Conservation (phyloP, 1,140 invertebrate species). For the Cyclargus thomasi region DNA sequence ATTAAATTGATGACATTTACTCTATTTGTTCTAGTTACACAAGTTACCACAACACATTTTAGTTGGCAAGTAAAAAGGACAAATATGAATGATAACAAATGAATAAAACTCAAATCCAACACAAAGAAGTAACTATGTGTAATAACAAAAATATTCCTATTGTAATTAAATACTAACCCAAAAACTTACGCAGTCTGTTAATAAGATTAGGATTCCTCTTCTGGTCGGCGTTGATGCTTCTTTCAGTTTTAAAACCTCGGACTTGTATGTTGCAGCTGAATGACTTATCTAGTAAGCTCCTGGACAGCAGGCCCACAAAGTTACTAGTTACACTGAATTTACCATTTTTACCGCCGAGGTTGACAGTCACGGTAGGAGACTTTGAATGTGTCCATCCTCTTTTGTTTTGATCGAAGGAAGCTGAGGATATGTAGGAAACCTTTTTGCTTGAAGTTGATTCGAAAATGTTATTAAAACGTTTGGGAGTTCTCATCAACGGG, state of each 20-base stretch:
- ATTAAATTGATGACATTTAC: too few relatives aligned
- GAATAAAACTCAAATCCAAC: neutral
- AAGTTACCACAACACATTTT: too few relatives aligned
- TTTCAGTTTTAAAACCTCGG: constrained; percentile 85
- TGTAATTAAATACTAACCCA: constrained; percentile 61
- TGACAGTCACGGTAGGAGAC: constrained; percentile 44
- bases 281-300: constrained; percentile 38
- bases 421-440: constrained; percentile 59
- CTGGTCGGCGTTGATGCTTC: constrained; percentile 80
- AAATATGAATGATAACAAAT: too few relatives aligned
- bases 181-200: constrained; percentile 76
- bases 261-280: constrained; percentile 75
- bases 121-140: neutral
- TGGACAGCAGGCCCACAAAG: constrained; percentile 47
- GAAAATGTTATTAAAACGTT: constrained; percentile 25
- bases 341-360: constrained; percentile 36
- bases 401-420: constrained; percentile 63
- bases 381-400: constrained; percentile 45
- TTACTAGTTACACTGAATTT: constrained; percentile 55
- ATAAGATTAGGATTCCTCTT: constrained; percentile 81
- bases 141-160: constrained; percentile 4
- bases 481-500: constrained; percentile 32
- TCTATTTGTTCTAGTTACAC: too few relatives aligned
- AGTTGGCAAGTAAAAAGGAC: too few relatives aligned
- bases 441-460: constrained; percentile 43